These are phyloP conservation scores for Spheniscus humboldti DNA, from an alignment of 2,797 vertebrate species.

Conservation along the genomic window DNA sequence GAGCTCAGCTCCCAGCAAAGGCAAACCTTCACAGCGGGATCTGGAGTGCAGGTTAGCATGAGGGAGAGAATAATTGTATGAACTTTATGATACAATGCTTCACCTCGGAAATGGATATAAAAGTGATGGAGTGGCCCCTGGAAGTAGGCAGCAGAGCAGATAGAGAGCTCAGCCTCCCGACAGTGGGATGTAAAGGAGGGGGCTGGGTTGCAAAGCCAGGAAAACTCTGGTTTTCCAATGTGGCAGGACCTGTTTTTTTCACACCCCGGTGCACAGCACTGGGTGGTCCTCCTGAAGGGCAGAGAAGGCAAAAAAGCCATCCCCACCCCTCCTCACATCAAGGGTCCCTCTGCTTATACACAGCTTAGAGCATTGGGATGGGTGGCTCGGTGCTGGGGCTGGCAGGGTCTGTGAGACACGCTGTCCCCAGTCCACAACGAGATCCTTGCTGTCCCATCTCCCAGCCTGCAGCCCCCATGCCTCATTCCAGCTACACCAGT, in stretches of 20 bases:
- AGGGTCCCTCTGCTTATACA: background rate
- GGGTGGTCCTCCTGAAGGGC: background rate
- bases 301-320: background rate
- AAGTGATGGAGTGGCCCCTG: background rate
- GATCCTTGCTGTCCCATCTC: background rate
- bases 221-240: background rate
- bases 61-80: background rate
- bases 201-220: background rate
- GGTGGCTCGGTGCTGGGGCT: accelerated
- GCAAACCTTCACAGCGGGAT: accelerated
- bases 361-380: background rate
- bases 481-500: background rate
- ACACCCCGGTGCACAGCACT: accelerated
- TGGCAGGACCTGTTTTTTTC: background rate
- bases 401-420: accelerated
- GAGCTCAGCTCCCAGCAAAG: background rate
- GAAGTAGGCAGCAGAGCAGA: background rate
- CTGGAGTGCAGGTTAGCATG: accelerated
- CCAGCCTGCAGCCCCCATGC: background rate
- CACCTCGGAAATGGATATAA: background rate
- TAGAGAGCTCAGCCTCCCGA: background rate
- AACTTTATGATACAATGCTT: background rate
- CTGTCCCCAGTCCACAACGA: background rate
- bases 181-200: background rate
- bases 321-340: background rate